Evolutionary conservation across 2,797 vertebrate species (phyloP).

Genomic region (Aplochiton taeniatus): DNA sequence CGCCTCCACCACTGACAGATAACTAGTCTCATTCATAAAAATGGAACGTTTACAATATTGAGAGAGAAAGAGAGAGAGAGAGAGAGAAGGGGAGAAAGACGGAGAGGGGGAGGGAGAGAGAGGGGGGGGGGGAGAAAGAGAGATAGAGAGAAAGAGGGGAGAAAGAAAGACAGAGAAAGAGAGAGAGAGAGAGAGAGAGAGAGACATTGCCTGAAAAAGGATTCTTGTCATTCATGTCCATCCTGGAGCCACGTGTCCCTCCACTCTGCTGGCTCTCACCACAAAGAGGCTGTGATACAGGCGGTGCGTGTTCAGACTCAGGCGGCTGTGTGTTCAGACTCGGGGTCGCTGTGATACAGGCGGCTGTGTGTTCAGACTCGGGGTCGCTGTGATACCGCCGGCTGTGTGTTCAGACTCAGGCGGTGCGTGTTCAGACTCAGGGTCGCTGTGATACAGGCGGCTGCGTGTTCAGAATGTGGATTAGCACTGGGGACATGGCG

Average conservation of each 20-base stretch:
- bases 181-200: not conserved
- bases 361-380: not conserved
- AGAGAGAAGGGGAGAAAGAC: too few species aligned
- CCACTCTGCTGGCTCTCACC: constrained; percentile 49
- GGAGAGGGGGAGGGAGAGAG: too few species aligned
- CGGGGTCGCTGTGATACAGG: not conserved
- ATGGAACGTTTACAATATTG: constrained; percentile 14
- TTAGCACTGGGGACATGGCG: not conserved
- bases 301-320: not conserved
- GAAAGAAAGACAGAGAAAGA: not conserved
- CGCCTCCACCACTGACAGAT: constrained; percentile 12
- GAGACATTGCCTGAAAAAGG: not conserved
- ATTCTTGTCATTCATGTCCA: constrained; percentile 55
- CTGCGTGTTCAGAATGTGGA: not conserved
- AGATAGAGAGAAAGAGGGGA: constrained; percentile 2
- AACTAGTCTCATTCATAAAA: constrained; percentile 20
- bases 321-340: too few species aligned
- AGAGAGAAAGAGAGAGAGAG: not conserved
- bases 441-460: not conserved
- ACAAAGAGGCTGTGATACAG: constrained; percentile 1
- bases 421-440: too few species aligned
- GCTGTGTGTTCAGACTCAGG: too few species aligned
- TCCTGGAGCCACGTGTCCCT: constrained; percentile 54
- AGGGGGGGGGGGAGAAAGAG: not conserved
- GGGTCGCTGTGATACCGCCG: not conserved